Evolutionary conservation across 2,797 vertebrate species (phyloP).

Genomic region (Botia kubotai): DNA sequence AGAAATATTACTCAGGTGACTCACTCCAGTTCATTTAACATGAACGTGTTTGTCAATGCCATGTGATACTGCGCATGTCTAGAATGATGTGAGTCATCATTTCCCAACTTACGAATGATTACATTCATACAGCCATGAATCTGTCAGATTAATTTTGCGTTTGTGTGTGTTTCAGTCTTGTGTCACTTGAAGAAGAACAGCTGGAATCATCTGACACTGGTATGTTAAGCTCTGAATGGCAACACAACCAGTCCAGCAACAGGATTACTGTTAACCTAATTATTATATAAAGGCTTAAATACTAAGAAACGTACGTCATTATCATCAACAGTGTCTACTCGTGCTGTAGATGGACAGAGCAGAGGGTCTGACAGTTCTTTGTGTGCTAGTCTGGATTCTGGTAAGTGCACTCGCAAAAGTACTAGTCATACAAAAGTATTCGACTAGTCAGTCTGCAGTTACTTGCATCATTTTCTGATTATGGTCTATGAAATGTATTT

Average conservation of each 20-base stretch:
- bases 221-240: slow-evolving; percentile 63
- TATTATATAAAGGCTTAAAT: background rate
- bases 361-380: slow-evolving; percentile 56
- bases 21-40: background rate
- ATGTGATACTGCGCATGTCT: background rate
- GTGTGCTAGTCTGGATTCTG: slow-evolving; percentile 64
- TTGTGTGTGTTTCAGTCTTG: slow-evolving; percentile 70
- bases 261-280: background rate
- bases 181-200: slow-evolving; percentile 81
- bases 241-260: background rate
- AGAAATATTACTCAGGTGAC: background rate
- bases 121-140: background rate
- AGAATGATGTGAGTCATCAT: slow-evolving; percentile 14
- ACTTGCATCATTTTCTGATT: no score
- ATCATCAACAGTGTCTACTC: slow-evolving; percentile 58
- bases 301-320: background rate
- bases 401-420: slow-evolving; percentile 44
- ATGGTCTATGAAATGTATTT: no score
- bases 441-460: no score
- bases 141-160: slow-evolving; percentile 4
- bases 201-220: slow-evolving; percentile 69
- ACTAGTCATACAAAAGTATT: no score
- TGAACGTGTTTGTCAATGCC: background rate
- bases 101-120: background rate
- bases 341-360: slow-evolving; percentile 63